These are phyloP conservation scores for Druceiella hillmani DNA, from an alignment of 2,888 invertebrate genomes.

Conservation along the genomic window DNA sequence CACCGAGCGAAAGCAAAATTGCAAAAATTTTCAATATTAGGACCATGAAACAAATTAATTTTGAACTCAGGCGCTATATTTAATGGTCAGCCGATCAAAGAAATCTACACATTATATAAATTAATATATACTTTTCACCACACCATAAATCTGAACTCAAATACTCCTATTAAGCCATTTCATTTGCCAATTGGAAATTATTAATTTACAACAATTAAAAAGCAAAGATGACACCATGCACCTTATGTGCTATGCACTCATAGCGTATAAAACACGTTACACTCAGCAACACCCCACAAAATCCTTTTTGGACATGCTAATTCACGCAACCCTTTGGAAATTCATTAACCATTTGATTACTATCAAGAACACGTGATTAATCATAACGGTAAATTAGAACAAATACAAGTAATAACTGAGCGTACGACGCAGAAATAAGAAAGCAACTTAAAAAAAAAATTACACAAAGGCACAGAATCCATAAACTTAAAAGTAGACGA, in stretches of 20 bases:
- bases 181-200: constrained; percentile 14
- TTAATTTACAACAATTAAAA: constrained; percentile 15
- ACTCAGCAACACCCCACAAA: constrained; percentile 26
- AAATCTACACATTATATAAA: constrained; percentile 2
- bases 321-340: no score
- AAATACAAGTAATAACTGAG: no score
- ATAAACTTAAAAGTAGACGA: constrained; percentile 15
- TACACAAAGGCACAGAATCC: constrained; percentile 26
- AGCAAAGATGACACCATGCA: constrained; percentile 22
- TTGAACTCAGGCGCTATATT: constrained; percentile 1
- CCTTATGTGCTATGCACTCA: constrained; percentile 20
- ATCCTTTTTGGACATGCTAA: constrained; percentile 10
- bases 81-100: not conserved
- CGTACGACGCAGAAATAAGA: no score
- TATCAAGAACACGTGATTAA: no score
- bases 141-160: constrained; percentile 23
- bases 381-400: no score
- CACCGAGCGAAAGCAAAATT: constrained; percentile 3
- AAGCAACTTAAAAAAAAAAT: constrained; percentile 24
- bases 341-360: no score
- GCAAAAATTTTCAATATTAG: not conserved
- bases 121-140: constrained; percentile 20
- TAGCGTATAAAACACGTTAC: constrained; percentile 25
- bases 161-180: constrained; percentile 22
- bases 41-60: constrained; percentile 1